Evolutionary conservation across 2,888 invertebrate genomes (phyloP), one percentile per base, ranked within the genome.

Genomic region (Andrena bucephala): DNA sequence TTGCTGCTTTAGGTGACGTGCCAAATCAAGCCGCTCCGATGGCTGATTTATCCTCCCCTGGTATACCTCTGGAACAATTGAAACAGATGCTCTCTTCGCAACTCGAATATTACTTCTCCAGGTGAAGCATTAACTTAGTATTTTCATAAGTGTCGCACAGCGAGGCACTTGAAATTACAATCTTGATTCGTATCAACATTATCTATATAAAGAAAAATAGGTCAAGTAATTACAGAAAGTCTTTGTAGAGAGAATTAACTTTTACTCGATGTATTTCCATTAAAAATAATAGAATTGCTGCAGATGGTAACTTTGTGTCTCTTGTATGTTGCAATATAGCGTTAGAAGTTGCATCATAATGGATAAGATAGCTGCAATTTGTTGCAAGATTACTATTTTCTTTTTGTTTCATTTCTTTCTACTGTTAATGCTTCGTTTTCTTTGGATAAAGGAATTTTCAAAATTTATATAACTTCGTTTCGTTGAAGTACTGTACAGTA

Each of bases 31-130:
- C 95, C 89, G 93, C 94, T 82, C 94, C 95, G 81, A 94, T 94
- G 93, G 92, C 93, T 84, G 94, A 95, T 82, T 93, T 94, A 81
- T 89, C 94, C 42, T 88, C 91, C 78, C 93, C 95, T 84, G 95
- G 95, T 85, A 95, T 96, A 91, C 95, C 97, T 85, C 94, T 97
- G 93, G 96, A 97, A 89, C 96, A 97, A 94, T 95, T 98, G 65
- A 97, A 97, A 94, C 96, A 96, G 92, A 95, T 97, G 96, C 95
- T 98, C 91, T 96, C 97, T 89, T 96, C 96, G 76, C 98, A 98
- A 94, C 95, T 98, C 91, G 98, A 98, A 94, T 98, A 97, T 94
- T 98, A 98, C 94, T 98, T 98, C 95, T 98, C 97, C 91, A 96
- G 97, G 97, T 97, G 20, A 24, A 69, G 24, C 36, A 0, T 27